These are phyloP conservation scores for Pristionchus maxplancki DNA, from an alignment of 2,888 invertebrate species.

Conservation along the genomic window DNA sequence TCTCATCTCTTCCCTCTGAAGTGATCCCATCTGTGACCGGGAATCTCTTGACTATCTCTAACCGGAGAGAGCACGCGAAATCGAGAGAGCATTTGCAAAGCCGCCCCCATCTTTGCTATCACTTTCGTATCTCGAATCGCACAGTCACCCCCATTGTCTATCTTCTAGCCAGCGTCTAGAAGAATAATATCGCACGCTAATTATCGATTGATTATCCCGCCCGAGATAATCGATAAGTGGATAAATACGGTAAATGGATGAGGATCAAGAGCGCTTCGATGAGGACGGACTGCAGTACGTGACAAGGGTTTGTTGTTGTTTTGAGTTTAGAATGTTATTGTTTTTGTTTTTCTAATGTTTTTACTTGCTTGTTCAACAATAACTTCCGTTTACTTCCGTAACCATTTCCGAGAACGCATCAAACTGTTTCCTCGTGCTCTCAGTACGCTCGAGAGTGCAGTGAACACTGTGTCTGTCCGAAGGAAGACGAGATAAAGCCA, in stretches of 20 bases:
- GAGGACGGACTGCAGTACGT: slow-evolving; percentile 32
- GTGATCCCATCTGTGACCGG: slow-evolving; percentile 30
- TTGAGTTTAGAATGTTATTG: background rate
- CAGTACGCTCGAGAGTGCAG: background rate
- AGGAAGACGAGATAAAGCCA: background rate
- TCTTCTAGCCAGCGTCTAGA: slow-evolving; percentile 49
- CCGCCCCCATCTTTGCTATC: too few relatives aligned
- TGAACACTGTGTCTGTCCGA: background rate
- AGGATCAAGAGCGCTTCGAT: background rate
- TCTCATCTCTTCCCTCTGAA: background rate
- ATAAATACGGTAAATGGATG: slow-evolving; percentile 7
- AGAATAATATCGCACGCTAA: background rate
- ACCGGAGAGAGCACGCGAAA: too few relatives aligned
- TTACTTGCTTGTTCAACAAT: background rate
- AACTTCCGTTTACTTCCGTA: background rate
- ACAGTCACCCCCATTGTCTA: too few relatives aligned
- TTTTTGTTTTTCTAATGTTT: background rate
- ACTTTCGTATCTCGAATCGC: too few relatives aligned
- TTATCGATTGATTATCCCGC: background rate
- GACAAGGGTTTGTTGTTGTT: slow-evolving; percentile 22
- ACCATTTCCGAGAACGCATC: background rate
- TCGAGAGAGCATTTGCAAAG: too few relatives aligned
- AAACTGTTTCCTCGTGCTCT: background rate
- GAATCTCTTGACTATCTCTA: too few relatives aligned
- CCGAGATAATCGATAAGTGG: slow-evolving; percentile 22